Evolutionary conservation across 2,888 invertebrate genomes (phyloP), one percentile per base, ranked within the genome.

Genomic region (Polia nebulosa): DNA sequence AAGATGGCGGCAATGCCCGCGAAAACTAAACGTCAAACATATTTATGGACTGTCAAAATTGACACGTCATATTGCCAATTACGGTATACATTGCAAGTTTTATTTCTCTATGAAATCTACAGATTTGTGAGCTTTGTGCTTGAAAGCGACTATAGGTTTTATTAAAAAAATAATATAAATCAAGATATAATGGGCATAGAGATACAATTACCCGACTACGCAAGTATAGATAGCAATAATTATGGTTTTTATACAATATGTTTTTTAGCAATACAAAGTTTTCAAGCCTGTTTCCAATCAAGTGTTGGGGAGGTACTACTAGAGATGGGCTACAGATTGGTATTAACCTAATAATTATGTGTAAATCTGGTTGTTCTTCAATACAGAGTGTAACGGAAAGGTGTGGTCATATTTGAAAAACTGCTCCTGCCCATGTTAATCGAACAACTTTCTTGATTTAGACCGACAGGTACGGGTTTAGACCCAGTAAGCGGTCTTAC

Each of bases 171-270:
- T 5, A 39, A 44, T 17, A 29, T 25, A 22, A 68, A 32, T 68
- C 32, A 27, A 75, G 57, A 36, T 61, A 68, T 56, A 70, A 1
- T 60, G 55, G 70, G 11, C 59, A 41, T 2, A 34, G 44, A 39
- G 44, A 68, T 66, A 74, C 73, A 77, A 72, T 76, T 75, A 71
- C 60, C 71, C 79, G 73, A 76, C 76, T 78, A 74, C 69, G 71
- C 77, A 72, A 66, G 51, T 59, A 47, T 65, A 75, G 27, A 52
- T 78, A 72, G 49, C 52, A 68, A 65, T 75, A 70, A 56, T 45
- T n/a, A 25, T 52, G 62, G 15, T 47, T 47, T 71, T 45, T 72
- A 64, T 52, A 64, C 20, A 36, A 7, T 29, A 25, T 51, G 36
- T 56, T 34, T 11, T 67, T 49, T 49, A 49, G 61, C 13, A 9